Evolutionary conservation across 1,140 invertebrate genomes (phyloP), one percentile per base, ranked within the genome.

Genomic region (Acromyrmex echinatior): DNA sequence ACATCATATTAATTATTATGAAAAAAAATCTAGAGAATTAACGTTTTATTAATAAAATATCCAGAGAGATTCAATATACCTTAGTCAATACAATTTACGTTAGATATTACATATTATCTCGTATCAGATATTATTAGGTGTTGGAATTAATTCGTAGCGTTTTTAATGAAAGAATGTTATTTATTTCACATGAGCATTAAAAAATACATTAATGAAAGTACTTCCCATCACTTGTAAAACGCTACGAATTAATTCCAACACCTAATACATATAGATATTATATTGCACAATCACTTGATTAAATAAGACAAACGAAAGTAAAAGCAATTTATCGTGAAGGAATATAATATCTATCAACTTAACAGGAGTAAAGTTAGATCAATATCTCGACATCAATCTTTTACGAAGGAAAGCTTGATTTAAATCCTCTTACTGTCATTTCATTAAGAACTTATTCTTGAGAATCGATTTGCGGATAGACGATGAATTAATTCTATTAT

Each of bases 401-500:
- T 12, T 18, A 28, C 3, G 68, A 21, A 31, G 18, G 35, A n/a
- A 74, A 63, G 56, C 5, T 62, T 45, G 68, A 73, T 82, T 82
- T 62, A 62, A 84, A 82, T 84, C 39, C 28, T 84, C 70, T 84
- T 62, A 63, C 18, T 39, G 56, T 35, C 80, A 73, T 73, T 82
- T 74, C 68, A 62, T 84, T 62, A 62, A 84, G 18, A 84, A 74
- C 56, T 84, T 49, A 63, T 49, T 62, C 70, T 62, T 10, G 25
- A 49, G 18, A 62, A 39, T 62, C 70, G 56, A 81, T 31, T 81
- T 35, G 21, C 18, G 58, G 60, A 78, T 53, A 77, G 56, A 77
- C 56, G 28, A 45, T 21, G 53, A 84, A 76, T 84, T 84, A 84
- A 84, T 62, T 84, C 45, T 39, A 63, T 76, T 62, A 51, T 76